Evolutionary conservation across 2,113 vertebrate species (phyloP).

Genomic region (Datnioides undecimradiatus): DNA sequence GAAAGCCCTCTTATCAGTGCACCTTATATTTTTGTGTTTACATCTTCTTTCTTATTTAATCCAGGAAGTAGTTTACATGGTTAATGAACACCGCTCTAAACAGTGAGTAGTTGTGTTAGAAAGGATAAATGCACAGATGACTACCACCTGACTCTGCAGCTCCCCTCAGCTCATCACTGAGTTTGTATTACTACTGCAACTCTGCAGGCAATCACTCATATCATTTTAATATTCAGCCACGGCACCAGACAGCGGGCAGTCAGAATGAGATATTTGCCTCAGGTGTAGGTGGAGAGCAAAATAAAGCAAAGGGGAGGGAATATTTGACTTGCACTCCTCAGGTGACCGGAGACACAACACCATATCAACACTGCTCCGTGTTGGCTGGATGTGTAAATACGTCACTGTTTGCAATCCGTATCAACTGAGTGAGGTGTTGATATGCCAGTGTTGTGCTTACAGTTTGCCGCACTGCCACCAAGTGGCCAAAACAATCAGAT

Average conservation of each 20-base stretch:
- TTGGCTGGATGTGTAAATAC: neutral
- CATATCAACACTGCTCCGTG: neutral
- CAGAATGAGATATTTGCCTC: neutral
- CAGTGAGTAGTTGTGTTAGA: no score
- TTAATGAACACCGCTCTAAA: no score
- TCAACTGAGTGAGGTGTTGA: neutral
- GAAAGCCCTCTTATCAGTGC: neutral
- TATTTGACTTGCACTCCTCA: neutral
- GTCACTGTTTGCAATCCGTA: neutral
- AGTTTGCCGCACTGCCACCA: neutral
- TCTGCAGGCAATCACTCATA: no score
- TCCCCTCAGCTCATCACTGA: no score
- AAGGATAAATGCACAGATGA: no score
- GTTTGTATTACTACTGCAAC: no score
- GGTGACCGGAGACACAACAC: neutral
- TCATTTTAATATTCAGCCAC: no score
- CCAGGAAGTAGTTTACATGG: no score
- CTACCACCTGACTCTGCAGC: no score
- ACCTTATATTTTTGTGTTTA: no score
- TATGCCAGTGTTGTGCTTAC: neutral
- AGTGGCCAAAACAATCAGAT: neutral
- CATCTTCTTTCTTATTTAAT: no score
- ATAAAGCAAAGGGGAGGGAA: neutral
- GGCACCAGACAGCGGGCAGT: neutral
- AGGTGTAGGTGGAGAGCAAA: neutral